Evolutionary conservation across 2,888 invertebrate species (phyloP).

Genomic region (Hedychridium roseum): DNA sequence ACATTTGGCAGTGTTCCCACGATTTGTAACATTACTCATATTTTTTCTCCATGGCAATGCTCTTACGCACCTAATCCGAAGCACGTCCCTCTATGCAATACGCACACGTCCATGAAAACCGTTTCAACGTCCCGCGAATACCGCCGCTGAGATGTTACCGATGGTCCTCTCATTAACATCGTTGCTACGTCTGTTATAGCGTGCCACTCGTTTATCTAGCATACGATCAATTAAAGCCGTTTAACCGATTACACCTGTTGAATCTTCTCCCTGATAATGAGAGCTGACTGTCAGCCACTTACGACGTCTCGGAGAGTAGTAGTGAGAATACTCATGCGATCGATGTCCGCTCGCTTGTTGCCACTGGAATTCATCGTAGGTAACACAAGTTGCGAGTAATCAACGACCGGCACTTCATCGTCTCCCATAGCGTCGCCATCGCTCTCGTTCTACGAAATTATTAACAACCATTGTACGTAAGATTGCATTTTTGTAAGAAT

Average conservation of each 20-base stretch:
- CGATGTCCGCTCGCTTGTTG: slow-evolving; percentile 33
- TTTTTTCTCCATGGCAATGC: too few species aligned
- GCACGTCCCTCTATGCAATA: slow-evolving; percentile 69
- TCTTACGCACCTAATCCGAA: slow-evolving; percentile 70
- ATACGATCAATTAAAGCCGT: too few species aligned
- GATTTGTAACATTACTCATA: not conserved
- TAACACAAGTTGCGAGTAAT: too few species aligned
- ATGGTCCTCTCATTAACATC: slow-evolving; percentile 52
- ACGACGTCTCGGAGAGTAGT: slow-evolving; percentile 53
- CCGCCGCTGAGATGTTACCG: slow-evolving; percentile 37
- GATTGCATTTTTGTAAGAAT: too few species aligned
- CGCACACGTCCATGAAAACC: slow-evolving; percentile 68
- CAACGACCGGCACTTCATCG: too few species aligned
- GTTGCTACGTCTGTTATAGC: slow-evolving; percentile 55
- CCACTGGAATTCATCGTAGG: too few species aligned
- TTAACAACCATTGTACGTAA: too few species aligned
- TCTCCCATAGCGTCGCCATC: too few species aligned
- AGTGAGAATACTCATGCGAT: slow-evolving; percentile 50
- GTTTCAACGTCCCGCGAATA: slow-evolving; percentile 51
- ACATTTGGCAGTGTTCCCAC: not conserved
- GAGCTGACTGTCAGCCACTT: too few species aligned
- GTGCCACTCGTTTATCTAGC: slow-evolving; percentile 58
- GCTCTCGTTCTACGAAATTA: too few species aligned
- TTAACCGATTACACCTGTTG: too few species aligned
- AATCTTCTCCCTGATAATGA: too few species aligned